Percentiles rank a stretch among this genome's conserved stretches.
Evolutionary conservation across 2,888 invertebrate genomes (phyloP).

Genomic region (Drosophila picticornis): DNA sequence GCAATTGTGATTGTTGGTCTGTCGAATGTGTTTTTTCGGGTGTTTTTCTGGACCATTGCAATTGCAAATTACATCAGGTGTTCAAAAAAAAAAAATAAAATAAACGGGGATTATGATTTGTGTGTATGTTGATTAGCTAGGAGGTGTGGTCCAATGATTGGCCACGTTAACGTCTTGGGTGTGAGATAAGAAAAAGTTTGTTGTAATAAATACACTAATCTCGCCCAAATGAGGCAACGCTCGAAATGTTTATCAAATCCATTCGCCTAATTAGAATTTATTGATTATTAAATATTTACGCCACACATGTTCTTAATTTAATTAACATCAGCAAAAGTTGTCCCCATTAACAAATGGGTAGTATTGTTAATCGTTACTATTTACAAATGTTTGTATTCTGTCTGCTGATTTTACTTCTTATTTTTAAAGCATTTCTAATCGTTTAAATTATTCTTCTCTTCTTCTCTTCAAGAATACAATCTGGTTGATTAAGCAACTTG

Average conservation of each 20-base stretch:
- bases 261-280: slow-evolving; percentile 12
- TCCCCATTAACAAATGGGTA: background rate
- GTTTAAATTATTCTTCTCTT: background rate
- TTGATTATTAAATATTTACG: slow-evolving; percentile 10
- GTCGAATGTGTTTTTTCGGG: slow-evolving; percentile 52
- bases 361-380: too few relatives aligned
- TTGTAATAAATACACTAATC: slow-evolving; percentile 9
- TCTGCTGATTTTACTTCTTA: background rate
- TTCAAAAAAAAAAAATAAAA: slow-evolving; percentile 20
- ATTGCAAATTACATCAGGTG: slow-evolving; percentile 81
- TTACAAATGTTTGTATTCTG: background rate
- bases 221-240: slow-evolving; percentile 30
- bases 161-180: slow-evolving; percentile 55
- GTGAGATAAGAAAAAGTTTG: slow-evolving; percentile 46
- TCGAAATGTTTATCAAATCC: slow-evolving; percentile 22
- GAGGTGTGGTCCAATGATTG: slow-evolving; percentile 73
- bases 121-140: slow-evolving; percentile 72
- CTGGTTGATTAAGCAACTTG: background rate
- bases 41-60: slow-evolving; percentile 49
- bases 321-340: background rate
- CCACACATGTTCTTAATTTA: background rate
- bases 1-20: slow-evolving; percentile 74
- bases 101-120: slow-evolving; percentile 65
- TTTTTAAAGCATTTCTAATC: background rate
- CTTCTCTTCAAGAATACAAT: background rate